A percentile compares a stretch with the other conserved stretches of the same genome.
These are phyloP conservation scores for Rhizoglyphus robini DNA, from an alignment of 1,140 invertebrate species.

Conservation along the genomic window DNA sequence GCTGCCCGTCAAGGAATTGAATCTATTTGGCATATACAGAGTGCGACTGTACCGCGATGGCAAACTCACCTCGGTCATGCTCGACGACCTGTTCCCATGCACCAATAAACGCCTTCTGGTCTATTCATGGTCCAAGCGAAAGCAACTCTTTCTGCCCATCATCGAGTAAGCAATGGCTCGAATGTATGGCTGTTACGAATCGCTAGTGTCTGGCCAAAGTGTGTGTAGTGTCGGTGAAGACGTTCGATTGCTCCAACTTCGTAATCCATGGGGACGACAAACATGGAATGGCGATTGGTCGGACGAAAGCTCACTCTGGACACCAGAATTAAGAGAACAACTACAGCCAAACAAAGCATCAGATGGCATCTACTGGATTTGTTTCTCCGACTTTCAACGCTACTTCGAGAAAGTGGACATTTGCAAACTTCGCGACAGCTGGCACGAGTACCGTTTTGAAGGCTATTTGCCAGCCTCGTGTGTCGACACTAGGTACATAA, in stretches of 20 bases:
- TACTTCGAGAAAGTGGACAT: slow-evolving; percentile 98
- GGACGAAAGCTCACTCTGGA: not conserved
- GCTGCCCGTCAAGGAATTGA: slow-evolving; percentile 71
- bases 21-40: slow-evolving; percentile 79
- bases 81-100: slow-evolving; percentile 92
- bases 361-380: slow-evolving; percentile 13
- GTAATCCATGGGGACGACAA: slow-evolving; percentile 38
- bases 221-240: slow-evolving; percentile 46
- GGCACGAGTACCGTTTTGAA: slow-evolving; percentile 77
- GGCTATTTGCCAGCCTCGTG: slow-evolving; percentile 68
- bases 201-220: slow-evolving; percentile 79
- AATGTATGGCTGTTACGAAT: slow-evolving; percentile 90
- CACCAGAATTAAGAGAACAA: not conserved
- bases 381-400: slow-evolving; percentile 65
- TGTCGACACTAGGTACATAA: not conserved
- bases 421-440: slow-evolving; percentile 78
- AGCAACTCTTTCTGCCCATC: slow-evolving; percentile 92
- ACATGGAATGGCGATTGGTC: slow-evolving; percentile 55
- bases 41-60: slow-evolving; percentile 90
- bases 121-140: slow-evolving; percentile 88
- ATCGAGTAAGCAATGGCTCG: slow-evolving; percentile 98
- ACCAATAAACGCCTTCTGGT: slow-evolving; percentile 73
- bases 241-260: not conserved
- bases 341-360: slow-evolving; percentile 31
- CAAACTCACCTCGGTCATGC: slow-evolving; percentile 81